Conservation (phyloP, 2,888 invertebrate genomes). For the Eupithecia subumbrata region DNA sequence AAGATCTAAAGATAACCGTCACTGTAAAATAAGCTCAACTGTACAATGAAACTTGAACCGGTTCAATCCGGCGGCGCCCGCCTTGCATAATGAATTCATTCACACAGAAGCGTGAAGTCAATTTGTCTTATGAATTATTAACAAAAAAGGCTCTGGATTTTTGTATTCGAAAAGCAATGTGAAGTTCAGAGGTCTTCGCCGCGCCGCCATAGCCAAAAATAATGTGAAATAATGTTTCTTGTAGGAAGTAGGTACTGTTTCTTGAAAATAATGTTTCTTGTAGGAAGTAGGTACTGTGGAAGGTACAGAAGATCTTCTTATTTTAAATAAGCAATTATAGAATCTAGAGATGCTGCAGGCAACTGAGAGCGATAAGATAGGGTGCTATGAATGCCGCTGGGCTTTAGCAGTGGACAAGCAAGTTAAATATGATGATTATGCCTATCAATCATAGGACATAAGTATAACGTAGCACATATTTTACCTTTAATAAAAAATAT, state of each 20-base stretch:
- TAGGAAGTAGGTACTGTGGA: neutral
- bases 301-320: neutral
- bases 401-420: neutral
- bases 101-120: conserved; percentile 46
- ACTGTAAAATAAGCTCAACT: conserved; percentile 61
- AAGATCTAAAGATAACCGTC: conserved; percentile 61
- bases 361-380: neutral
- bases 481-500: neutral
- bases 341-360: neutral
- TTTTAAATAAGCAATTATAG: neutral
- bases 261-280: neutral
- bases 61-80: conserved; percentile 55
- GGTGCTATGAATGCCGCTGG: neutral
- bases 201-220: neutral
- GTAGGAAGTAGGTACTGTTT: too few relatives aligned
- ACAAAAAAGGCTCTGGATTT: conserved; percentile 26
- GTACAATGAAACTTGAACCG: conserved; percentile 63
- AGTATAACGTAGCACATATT: too few relatives aligned
- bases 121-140: conserved; percentile 26
- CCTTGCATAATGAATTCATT: conserved; percentile 55
- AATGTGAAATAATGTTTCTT: neutral
- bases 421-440: neutral
- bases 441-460: neutral
- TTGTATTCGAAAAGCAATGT: conserved; percentile 2
- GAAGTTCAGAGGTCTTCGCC: neutral